phyloP scores from a whole-genome alignment of 2,797 vertebrate genomes.

The Nothura maculosa region DNA sequence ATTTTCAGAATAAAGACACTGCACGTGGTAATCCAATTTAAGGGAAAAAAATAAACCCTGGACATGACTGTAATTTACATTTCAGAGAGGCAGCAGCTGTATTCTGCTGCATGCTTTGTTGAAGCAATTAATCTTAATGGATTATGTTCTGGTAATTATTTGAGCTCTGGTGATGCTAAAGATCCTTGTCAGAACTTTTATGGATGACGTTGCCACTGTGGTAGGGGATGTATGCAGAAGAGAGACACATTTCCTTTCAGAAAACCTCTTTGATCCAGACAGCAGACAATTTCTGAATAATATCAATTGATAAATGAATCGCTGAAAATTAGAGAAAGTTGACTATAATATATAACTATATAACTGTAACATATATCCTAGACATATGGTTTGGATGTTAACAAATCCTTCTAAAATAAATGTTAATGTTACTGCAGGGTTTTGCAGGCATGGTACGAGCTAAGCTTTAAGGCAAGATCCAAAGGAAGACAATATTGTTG shows the following conservation, averaged over 20 bases:
- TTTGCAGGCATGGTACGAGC: background rate
- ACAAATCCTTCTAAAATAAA: background rate
- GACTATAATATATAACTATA: background rate
- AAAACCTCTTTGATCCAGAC: background rate
- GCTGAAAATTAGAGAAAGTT: background rate
- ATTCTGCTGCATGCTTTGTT: background rate
- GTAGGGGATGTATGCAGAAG: background rate
- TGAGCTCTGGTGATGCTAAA: background rate
- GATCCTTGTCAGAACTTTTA: background rate
- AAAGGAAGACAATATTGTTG: background rate
- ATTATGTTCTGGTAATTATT: background rate
- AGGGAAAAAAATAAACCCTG: background rate
- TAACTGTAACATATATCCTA: background rate
- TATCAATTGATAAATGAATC: background rate
- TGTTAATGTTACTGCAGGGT: background rate
- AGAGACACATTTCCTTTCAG: background rate
- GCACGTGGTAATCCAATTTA: background rate
- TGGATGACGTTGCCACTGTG: background rate
- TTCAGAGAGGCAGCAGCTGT: background rate
- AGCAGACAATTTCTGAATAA: background rate
- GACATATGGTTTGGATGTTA: background rate
- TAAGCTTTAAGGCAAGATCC: background rate
- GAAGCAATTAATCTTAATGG: background rate
- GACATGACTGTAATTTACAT: background rate
- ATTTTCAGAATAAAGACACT: background rate